phyloP scores from a whole-genome alignment of 2,888 invertebrate species.

The Plebejus anna region DNA sequence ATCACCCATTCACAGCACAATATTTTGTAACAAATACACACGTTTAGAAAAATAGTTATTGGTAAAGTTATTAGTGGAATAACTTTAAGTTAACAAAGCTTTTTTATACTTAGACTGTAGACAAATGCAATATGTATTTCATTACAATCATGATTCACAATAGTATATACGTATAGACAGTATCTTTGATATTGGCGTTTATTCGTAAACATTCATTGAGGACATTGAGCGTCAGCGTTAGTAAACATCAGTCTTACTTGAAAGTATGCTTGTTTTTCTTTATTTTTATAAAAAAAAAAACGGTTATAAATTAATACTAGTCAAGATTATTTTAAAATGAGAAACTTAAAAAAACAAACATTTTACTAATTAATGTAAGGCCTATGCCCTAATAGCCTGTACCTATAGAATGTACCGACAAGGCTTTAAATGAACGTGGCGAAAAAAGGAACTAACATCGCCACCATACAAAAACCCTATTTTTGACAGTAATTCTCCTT shows the following conservation, averaged over 20 bases:
- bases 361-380: neutral
- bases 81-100: neutral
- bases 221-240: neutral
- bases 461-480: too few species aligned
- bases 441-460: too few species aligned
- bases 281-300: neutral
- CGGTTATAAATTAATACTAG: neutral
- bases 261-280: neutral
- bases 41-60: neutral
- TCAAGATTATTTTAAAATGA: neutral
- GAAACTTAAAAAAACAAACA: neutral
- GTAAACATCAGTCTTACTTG: neutral
- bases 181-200: neutral
- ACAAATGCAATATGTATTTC: neutral
- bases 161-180: neutral
- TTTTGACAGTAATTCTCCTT: too few species aligned
- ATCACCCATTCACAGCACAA: constrained; percentile 7
- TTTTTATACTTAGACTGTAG: neutral
- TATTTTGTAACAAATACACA: neutral
- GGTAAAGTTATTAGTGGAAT: neutral
- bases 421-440: too few species aligned
- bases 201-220: neutral
- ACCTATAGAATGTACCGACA: too few species aligned
- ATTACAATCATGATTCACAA: neutral
- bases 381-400: too few species aligned